These are phyloP conservation scores for fruit fly (Drosophila melanogaster) DNA, from an alignment of 1,140 invertebrate species.

Conservation along the genomic window Release_6_plus_ISO1_MT NT_033777.3:12286501-12287000, in stretches of 20 bases:
- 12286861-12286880: conserved; percentile 27
- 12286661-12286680: too few relatives aligned
- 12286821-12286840: conserved; percentile 84
- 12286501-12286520: conserved; percentile 12
- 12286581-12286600: conserved; percentile 75
- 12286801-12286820: conserved; percentile 82
- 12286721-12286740: conserved; percentile 82
- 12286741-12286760: conserved; percentile 51
- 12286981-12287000: conserved; percentile 49
- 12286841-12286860: conserved; percentile 60
- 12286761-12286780: conserved; percentile 45
- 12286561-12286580: conserved; percentile 82
- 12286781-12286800: conserved; percentile 76
- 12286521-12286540: conserved; percentile 76
- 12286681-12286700: conserved; percentile 7
- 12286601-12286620: conserved; percentile 16
- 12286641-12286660: too few relatives aligned
- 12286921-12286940: conserved; percentile 81
- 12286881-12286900: conserved; percentile 5
- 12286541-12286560: conserved; percentile 81
- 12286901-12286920: conserved; percentile 11
- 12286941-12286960: conserved; percentile 75
- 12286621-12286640: not conserved
- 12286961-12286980: conserved; percentile 75
- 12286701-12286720: conserved; percentile 79